These are phyloP conservation scores for Hedychridium roseum DNA, from an alignment of 2,888 invertebrate genomes.

Conservation along the genomic window DNA sequence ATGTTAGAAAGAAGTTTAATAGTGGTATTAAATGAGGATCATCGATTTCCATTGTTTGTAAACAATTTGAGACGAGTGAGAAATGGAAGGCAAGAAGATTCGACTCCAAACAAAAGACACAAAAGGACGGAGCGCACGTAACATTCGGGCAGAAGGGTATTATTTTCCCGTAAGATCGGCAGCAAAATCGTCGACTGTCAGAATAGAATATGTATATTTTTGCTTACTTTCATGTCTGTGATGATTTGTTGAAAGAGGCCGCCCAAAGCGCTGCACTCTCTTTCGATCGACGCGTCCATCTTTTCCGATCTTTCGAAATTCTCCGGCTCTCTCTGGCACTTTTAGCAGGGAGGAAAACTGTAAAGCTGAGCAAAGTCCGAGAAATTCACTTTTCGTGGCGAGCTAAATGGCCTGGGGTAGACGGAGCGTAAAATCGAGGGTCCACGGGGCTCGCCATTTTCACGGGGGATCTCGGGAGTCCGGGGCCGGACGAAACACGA, in stretches of 20 bases:
- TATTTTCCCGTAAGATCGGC: too few species aligned
- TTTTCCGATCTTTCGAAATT: constrained; percentile 17
- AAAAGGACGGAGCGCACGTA: too few species aligned
- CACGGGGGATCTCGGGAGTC: too few species aligned
- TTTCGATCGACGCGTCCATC: constrained; percentile 79
- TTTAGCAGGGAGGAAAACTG: not conserved
- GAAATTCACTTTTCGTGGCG: not conserved
- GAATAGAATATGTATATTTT: constrained; percentile 13
- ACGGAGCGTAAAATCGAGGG: not conserved
- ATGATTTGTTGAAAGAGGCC: constrained; percentile 95
- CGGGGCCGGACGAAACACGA: too few species aligned
- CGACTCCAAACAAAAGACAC: too few species aligned
- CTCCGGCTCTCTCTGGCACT: not conserved
- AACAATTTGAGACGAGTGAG: too few species aligned
- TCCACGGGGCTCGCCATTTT: not conserved
- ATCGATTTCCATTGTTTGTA: too few species aligned
- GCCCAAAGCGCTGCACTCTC: constrained; percentile 90
- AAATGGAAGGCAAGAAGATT: too few species aligned
- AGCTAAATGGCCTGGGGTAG: not conserved
- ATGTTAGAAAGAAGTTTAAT: too few species aligned
- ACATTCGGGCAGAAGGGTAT: too few species aligned
- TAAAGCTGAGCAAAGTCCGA: not conserved
- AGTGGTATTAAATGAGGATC: too few species aligned
- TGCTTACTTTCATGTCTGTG: constrained; percentile 91
- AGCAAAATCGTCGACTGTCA: too few species aligned